These are phyloP conservation scores for Ommatoiulus sabulosus DNA, from an alignment of 2,888 invertebrate genomes.

Conservation along the genomic window DNA sequence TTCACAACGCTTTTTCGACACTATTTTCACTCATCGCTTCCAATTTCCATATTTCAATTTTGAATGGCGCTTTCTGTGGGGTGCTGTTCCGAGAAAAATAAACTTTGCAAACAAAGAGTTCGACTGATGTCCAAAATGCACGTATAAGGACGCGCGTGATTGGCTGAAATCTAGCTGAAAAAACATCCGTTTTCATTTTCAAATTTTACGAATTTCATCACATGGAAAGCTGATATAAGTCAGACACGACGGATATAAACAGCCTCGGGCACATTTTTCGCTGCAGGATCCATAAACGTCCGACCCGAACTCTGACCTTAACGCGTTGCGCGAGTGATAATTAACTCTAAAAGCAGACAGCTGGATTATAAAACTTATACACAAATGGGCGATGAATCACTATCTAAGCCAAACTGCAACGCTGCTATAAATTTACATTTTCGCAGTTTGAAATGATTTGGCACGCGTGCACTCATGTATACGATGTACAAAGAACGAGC, in stretches of 20 bases:
- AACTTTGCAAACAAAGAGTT: conserved; percentile 21
- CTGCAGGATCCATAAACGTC: neutral
- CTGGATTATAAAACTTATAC: neutral
- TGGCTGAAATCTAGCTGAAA: neutral
- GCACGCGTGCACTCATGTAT: no score
- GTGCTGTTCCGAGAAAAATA: neutral
- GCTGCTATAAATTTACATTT: neutral
- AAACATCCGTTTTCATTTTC: neutral
- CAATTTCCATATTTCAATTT: no score
- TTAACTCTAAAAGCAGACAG: neutral
- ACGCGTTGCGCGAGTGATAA: neutral
- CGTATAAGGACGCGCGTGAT: neutral
- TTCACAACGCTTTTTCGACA: no score
- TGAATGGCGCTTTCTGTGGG: neutral
- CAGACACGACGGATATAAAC: neutral
- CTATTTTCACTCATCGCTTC: no score
- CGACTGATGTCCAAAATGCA: neutral
- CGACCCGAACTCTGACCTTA: neutral
- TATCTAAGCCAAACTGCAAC: neutral
- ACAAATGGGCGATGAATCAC: neutral
- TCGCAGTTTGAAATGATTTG: neutral
- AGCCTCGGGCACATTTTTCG: neutral
- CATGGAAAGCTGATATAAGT: neutral
- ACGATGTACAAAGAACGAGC: neutral
- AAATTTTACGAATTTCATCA: conserved; percentile 1